Evolutionary conservation across 2,888 invertebrate species (phyloP).

Genomic region (Nasonia oneida): DNA sequence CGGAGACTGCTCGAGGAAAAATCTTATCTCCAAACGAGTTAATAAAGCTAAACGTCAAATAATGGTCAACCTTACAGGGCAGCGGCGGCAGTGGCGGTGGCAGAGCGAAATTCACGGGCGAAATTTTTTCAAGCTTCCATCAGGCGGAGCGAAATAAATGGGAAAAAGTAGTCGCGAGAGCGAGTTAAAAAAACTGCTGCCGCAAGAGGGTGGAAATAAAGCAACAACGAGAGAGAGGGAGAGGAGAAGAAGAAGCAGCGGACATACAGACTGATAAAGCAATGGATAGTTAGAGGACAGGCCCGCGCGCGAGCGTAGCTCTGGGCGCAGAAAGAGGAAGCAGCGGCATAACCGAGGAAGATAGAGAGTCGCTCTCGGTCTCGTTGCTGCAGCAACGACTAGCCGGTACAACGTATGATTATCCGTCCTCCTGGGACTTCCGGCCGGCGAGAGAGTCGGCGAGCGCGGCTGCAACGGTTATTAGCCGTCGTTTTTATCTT

Average conservation of each 20-base stretch:
- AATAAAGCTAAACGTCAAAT: conserved; percentile 62
- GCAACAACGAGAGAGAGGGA: neutral
- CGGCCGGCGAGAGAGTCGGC: conserved; percentile 45
- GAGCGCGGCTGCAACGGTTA: conserved; percentile 71
- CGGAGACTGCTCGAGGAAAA: conserved; percentile 29
- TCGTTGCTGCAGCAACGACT: conserved; percentile 66
- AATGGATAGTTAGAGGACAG: conserved; percentile 59
- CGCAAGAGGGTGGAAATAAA: conserved; percentile 13
- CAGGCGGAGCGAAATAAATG: conserved; percentile 57
- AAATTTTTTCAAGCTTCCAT: conserved; percentile 58
- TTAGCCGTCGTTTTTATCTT: conserved; percentile 78
- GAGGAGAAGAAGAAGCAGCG: conserved; percentile 38
- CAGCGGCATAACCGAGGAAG: conserved; percentile 20
- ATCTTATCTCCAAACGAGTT: conserved; percentile 61
- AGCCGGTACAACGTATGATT: conserved; percentile 72
- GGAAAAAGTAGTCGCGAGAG: conserved; percentile 44
- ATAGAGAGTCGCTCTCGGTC: conserved; percentile 7
- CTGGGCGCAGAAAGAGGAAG: conserved; percentile 15
- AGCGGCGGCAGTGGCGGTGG: neutral
- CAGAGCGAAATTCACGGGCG: conserved; percentile 21
- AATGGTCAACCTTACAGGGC: conserved; percentile 48
- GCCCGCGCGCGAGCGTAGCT: neutral
- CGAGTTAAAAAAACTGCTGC: neutral
- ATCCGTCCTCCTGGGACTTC: conserved; percentile 72
- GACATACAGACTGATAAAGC: conserved; percentile 59